Conservation (phyloP, 2,888 invertebrate species). For the Tinea semifulvella region DNA sequence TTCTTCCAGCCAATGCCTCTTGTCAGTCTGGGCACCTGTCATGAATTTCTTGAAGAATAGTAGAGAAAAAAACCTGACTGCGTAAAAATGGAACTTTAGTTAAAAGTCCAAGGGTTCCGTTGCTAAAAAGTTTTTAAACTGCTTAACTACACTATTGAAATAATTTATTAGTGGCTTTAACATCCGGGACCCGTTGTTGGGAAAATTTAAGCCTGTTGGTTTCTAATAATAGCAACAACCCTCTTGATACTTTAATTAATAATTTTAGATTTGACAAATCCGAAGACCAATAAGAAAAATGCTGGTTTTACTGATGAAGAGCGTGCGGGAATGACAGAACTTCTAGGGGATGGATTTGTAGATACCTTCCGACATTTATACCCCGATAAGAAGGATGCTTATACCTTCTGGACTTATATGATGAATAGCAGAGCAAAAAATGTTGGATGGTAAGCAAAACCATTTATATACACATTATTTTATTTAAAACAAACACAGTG, state of each 20-base stretch:
- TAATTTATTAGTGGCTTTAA: no score
- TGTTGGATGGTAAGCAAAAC: constrained; percentile 83
- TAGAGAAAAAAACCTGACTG: no score
- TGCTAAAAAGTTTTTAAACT: no score
- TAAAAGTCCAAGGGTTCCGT: no score
- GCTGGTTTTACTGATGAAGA: constrained; percentile 98
- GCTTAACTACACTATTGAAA: no score
- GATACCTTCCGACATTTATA: constrained; percentile 90
- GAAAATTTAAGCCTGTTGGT: no score
- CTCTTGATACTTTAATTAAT: not conserved
- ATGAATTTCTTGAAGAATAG: no score
- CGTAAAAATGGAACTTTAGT: no score
- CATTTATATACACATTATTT: not conserved
- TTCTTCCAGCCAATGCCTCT: no score
- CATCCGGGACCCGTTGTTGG: no score
- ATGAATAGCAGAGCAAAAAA: constrained; percentile 86
- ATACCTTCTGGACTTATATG: constrained; percentile 97
- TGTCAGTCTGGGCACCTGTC: no score
- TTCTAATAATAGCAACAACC: not conserved
- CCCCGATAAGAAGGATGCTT: constrained; percentile 83
- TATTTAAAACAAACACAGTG: not conserved
- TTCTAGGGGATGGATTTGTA: constrained; percentile 83
- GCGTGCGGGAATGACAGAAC: constrained; percentile 86
- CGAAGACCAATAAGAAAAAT: constrained; percentile 89
- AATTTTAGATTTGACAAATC: constrained; percentile 86